Percentiles rank a stretch among this genome's conserved stretches.
phyloP scores from a whole-genome alignment of 2,113 vertebrate species.

The Pelecanoides urinatrix region DNA sequence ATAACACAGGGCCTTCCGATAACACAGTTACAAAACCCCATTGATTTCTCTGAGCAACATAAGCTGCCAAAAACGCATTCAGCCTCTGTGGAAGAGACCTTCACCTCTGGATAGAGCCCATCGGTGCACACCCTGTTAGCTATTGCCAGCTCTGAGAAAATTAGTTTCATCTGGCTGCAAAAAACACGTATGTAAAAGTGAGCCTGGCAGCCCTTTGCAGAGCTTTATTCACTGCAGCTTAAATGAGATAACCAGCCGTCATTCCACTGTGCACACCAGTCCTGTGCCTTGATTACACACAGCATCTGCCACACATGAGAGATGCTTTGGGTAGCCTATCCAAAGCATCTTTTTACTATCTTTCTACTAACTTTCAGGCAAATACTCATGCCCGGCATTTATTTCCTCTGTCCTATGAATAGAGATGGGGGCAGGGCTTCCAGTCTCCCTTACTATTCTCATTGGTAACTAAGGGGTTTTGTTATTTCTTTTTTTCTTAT shows the following conservation, averaged over 20 bases:
- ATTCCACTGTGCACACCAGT: background rate
- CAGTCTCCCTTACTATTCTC: background rate
- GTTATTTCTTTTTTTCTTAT: background rate
- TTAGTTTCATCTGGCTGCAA: slow-evolving; percentile 45
- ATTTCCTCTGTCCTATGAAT: background rate
- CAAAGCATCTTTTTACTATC: background rate
- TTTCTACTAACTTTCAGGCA: background rate
- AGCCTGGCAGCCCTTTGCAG: slow-evolving; percentile 12
- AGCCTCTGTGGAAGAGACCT: slow-evolving; percentile 40
- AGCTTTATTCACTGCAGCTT: background rate
- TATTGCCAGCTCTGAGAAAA: slow-evolving; percentile 44
- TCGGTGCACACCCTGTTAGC: slow-evolving; percentile 15
- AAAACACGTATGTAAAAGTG: background rate
- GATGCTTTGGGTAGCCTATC: background rate
- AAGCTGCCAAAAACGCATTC: slow-evolving; percentile 26
- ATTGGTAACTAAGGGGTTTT: background rate
- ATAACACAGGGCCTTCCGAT: background rate
- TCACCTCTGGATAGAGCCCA: slow-evolving; percentile 35
- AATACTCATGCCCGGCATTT: background rate
- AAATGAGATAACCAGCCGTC: background rate
- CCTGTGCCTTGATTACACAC: background rate
- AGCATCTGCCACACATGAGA: background rate
- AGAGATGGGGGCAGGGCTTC: background rate
- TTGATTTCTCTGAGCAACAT: background rate
- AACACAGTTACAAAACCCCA: background rate